Base-by-base conservation (phyloP, 2,797 vertebrate genomes). In the Loriculus beryllinus region DNA sequence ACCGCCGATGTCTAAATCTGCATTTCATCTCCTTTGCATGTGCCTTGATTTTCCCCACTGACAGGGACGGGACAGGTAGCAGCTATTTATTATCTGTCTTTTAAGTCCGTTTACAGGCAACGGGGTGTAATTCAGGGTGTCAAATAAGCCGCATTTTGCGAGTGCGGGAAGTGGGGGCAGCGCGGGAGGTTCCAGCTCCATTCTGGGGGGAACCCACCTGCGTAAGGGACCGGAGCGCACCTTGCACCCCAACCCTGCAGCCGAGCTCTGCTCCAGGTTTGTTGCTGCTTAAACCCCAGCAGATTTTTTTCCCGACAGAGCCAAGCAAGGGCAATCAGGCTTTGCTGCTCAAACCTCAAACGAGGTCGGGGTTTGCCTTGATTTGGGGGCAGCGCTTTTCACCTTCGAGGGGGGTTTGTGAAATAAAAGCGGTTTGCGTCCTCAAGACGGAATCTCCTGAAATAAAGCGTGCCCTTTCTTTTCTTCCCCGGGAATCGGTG, bases 21-120 rank as follows among this genome's bases (percentile, higher is more conserved):
- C 4, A 0, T 59, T 71, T 57, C 15, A 2, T 7, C 22, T 49
- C 23, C 59, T 14, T 2, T 5, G 9, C 12, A 0, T 16, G 37
- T 3, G 49, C 40, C 9, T 28, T 7, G 42, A 6, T 40, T 71
- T 88, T 65, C 20, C 39, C 16, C 7, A 8, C 18, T 37, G 69
- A 26, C 26, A 39, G 47, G 37, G 33, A 43, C 10, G 16, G 10
- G 35, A 7, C 29, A 57, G 43, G 49, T 3, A 48, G 63, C 42
- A 14, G 56, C 21, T 56, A 9, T 63, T 86, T 79, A 54, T 62
- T 3, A 39, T 13, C 25, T 39, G 10, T 2, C 29, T 71, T 80
- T 45, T 3, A 56, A 63, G 43, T 9, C 11, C 12, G 0, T 77
- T 90, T 51, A 14, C 20, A 37, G 26, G 14, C 16, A 43, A 6